phyloP scores from a whole-genome alignment of 2,888 invertebrate genomes.

The Polia nebulosa region DNA sequence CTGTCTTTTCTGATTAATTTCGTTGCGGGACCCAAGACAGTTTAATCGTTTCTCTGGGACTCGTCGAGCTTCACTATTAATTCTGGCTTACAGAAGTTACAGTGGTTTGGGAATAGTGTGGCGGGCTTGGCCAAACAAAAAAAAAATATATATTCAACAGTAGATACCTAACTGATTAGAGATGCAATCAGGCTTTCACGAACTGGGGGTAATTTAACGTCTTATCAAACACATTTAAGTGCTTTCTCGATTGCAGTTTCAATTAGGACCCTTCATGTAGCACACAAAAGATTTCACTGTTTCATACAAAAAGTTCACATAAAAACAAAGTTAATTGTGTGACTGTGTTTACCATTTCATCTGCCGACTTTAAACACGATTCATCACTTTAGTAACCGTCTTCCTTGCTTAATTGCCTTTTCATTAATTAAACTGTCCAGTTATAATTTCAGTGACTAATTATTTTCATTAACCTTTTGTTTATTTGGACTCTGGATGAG shows the following conservation, averaged over 20 bases:
- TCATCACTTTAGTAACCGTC: slow-evolving; percentile 40
- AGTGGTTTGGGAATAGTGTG: too few species aligned
- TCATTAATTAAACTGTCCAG: slow-evolving; percentile 41
- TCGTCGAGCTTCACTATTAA: too few species aligned
- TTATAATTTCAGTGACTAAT: slow-evolving; percentile 34
- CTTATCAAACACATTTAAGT: slow-evolving; percentile 30
- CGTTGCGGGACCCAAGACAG: too few species aligned
- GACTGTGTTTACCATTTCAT: slow-evolving; percentile 23
- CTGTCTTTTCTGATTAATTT: too few species aligned
- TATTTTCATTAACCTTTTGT: slow-evolving; percentile 60
- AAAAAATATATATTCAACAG: too few species aligned
- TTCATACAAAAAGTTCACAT: slow-evolving; percentile 18
- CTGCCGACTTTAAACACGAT: slow-evolving; percentile 45
- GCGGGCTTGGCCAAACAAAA: too few species aligned
- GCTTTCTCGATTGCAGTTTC: slow-evolving; percentile 17
- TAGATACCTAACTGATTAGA: background rate
- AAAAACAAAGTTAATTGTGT: slow-evolving; percentile 32
- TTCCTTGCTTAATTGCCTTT: slow-evolving; percentile 32
- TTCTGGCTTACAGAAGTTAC: too few species aligned
- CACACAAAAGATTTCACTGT: slow-evolving; percentile 30
- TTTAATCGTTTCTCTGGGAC: too few species aligned
- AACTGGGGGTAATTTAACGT: background rate
- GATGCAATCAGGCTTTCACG: slow-evolving; percentile 2
- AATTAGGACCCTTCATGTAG: slow-evolving; percentile 30
- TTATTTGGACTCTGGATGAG: slow-evolving; percentile 36